A percentile compares a stretch with the other conserved stretches of the same genome.
Evolutionary conservation across 2,113 vertebrate genomes (phyloP).

Genomic region (Tychaedon coryphoeus): DNA sequence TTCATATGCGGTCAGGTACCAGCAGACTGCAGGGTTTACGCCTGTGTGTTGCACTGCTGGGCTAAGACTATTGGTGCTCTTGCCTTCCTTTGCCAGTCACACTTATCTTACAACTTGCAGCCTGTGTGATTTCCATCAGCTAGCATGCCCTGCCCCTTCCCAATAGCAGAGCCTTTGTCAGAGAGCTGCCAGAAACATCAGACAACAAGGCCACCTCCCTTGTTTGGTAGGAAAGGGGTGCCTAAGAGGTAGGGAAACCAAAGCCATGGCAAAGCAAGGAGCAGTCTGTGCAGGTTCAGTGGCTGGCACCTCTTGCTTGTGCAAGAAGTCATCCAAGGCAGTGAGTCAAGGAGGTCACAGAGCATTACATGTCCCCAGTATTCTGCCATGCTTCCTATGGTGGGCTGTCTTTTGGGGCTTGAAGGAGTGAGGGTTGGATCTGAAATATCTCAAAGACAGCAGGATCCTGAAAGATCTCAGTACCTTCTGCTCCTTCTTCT

Average conservation of each 20-base stretch:
- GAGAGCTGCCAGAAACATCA: not conserved
- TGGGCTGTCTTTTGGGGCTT: not conserved
- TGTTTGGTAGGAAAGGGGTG: not conserved
- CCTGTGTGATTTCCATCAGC: not conserved
- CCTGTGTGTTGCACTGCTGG: not conserved
- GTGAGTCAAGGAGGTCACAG: not conserved
- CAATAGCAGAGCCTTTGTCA: not conserved
- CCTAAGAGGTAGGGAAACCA: not conserved
- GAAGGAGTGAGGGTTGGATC: not conserved
- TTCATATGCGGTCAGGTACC: not conserved
- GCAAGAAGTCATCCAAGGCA: not conserved
- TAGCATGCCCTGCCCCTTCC: not conserved
- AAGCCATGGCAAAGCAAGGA: not conserved
- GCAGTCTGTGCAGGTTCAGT: not conserved
- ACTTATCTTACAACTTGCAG: not conserved
- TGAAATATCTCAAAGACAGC: not conserved
- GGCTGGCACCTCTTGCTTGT: not conserved
- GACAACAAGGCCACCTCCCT: not conserved
- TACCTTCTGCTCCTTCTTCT: not conserved
- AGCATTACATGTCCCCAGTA: not conserved
- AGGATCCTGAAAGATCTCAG: not conserved
- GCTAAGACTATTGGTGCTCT: not conserved
- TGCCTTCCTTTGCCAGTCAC: not conserved
- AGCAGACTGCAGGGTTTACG: not conserved
- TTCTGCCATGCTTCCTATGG: not conserved